Evolutionary conservation across 2,888 invertebrate species (phyloP), one percentile per base, ranked within the genome.

Genomic region (Spicauda simplicius): DNA sequence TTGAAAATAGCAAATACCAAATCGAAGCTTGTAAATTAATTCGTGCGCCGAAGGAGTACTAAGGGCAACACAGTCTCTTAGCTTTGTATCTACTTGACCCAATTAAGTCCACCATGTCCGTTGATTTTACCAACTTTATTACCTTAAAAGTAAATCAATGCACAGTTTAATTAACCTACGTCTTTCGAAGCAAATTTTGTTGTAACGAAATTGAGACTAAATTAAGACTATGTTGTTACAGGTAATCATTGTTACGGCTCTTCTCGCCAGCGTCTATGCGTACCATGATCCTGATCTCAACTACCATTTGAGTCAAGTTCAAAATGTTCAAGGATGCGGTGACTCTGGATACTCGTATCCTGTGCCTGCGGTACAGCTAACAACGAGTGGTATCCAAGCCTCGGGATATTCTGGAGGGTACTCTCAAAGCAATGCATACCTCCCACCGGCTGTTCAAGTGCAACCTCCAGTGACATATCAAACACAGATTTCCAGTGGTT

Each of bases 261-360:
- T 86, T 64, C 70, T 87, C 69, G 77, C 86, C 70, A 81, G 78
- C 73, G 84, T 81, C 70, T 74, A 83, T 62, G 90, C 87, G 65
- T 93, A 91, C 75, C 93, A 93, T 71, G 92, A 92, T 80, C 92
- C 92, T 54, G 93, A 93, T 78, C 81, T 92, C 18, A 90, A 93
- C 77, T 92, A 92, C 74, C 92, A 93, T 73, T 73, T 93, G 61
- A 88, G 80, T 71, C 88, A 91, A 83, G 76, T 90, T 70, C 91
- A 92, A 74, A 86, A 83, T 70, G 74, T 79, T 18, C 80, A 86
- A 70, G 80, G 83, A 70, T 90, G 90, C 69, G 77, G 76, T 52
- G 80, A 86, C 63, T 82, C 86, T 20, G 95, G 95, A 3, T 95
- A 95, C 77, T 85, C 93, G 1, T 95, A 95, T 80, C 86, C 93